These are phyloP conservation scores for Drosophila dives DNA, from an alignment of 2,888 invertebrate genomes.

Conservation along the genomic window DNA sequence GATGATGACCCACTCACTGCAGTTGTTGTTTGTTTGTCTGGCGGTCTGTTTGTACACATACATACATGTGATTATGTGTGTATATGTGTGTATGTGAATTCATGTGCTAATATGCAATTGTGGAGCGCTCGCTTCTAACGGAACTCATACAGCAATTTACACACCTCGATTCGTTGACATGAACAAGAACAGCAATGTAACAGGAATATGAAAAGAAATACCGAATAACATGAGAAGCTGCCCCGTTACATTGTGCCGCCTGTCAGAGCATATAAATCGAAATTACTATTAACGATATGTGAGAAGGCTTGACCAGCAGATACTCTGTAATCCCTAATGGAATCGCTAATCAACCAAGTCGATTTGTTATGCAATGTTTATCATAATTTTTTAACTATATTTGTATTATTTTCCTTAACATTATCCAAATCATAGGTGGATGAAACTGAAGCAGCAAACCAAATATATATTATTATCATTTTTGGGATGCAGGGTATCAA, in stretches of 20 bases:
- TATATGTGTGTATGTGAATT: constrained; percentile 1
- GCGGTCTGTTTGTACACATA: constrained; percentile 1
- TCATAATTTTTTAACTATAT: background rate
- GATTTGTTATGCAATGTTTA: background rate
- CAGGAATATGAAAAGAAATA: background rate
- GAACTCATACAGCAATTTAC: constrained; percentile 52
- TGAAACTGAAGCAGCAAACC: background rate
- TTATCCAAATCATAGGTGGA: background rate
- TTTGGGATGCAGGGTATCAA: constrained; percentile 12
- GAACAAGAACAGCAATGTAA: constrained; percentile 21
- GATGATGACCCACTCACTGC: constrained; percentile 40
- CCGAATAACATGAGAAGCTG: background rate
- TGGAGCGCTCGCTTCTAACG: constrained; percentile 36
- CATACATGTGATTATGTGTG: background rate
- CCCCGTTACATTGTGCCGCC: constrained; percentile 18
- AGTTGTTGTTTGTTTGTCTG: constrained; percentile 27
- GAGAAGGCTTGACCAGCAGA: background rate
- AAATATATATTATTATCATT: background rate
- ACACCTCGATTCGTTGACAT: constrained; percentile 36
- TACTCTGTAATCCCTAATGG: background rate
- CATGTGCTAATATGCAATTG: constrained; percentile 57
- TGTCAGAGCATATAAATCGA: constrained; percentile 14
- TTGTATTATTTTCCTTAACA: background rate
- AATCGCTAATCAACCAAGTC: background rate
- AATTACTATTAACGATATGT: background rate